These are phyloP conservation scores for Exephanes ischioxanthus DNA, from an alignment of 2,888 invertebrate genomes.

Conservation along the genomic window DNA sequence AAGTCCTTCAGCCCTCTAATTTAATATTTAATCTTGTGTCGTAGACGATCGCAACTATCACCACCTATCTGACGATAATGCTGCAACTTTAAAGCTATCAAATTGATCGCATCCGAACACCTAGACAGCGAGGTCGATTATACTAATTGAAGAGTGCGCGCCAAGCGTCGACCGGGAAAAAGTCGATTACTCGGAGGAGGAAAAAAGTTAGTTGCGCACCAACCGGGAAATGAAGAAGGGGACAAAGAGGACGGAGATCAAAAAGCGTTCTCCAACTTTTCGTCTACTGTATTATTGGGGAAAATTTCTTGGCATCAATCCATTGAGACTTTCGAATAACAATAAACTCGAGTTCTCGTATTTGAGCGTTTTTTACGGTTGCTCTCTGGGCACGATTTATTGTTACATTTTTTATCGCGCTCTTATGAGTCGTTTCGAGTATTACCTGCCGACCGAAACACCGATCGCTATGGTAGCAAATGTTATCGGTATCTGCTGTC, in stretches of 20 bases:
- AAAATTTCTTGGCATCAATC: constrained; percentile 28
- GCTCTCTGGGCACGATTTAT: background rate
- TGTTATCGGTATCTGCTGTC: background rate
- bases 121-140: background rate
- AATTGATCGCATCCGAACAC: background rate
- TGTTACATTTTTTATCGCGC: constrained; percentile 8
- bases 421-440: background rate
- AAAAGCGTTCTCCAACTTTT: constrained; percentile 6
- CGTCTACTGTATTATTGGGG: constrained; percentile 10
- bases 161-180: background rate
- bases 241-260: background rate
- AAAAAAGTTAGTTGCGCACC: background rate
- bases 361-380: constrained; percentile 31
- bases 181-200: background rate
- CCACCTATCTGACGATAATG: background rate
- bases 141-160: background rate
- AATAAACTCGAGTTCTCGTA: constrained; percentile 28
- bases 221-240: constrained; percentile 5
- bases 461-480: constrained; percentile 26
- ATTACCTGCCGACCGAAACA: constrained; percentile 21
- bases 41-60: background rate
- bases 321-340: constrained; percentile 11
- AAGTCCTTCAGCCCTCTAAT: background rate
- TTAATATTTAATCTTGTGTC: background rate
- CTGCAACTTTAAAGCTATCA: background rate